Evolutionary conservation across 2,113 vertebrate genomes (phyloP), one percentile per base, ranked within the genome.

Genomic region (Bostrychus sinensis): DNA sequence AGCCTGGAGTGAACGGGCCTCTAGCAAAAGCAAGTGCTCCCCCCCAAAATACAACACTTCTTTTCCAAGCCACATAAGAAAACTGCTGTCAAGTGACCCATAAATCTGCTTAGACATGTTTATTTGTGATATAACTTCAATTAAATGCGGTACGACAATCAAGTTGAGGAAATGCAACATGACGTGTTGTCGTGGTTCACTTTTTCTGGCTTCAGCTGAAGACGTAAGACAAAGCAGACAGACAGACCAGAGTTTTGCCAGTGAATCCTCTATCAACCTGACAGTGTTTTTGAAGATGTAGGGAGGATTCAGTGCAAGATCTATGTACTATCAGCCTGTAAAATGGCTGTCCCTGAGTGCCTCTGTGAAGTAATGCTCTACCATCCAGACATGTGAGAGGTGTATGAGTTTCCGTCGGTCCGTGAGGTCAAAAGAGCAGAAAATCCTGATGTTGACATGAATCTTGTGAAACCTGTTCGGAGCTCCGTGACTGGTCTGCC

Each of bases 101-200:
- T 22, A 54, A 70, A 70, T 62, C 20, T 19, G 54, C 25, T 69
- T 28, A 37, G 65, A 66, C 58, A 26, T 65, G 64, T 78, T 72
- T 79, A 62, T 43, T 58, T 45, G 23, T 55, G 53, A 66, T 72
- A 63, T 66, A 70, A 71, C 77, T 56, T 56, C n/a, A 68, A 74
- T 84, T 75, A 72, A 85, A 86, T 56, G 64, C 60, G 62, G 62
- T 58, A 32, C 57, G 72, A 70, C 73, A 77, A 75, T 72, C 62
- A 65, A 63, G 57, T 66, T 76, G 75, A 62, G 61, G 56, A 83
- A 75, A 89, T 83, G 66, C 67, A 75, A 80, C 53, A 25, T 74
- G 83, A 75, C 75, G 23, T 80, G 66, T 42, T 45, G 74, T 59
- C 74, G 61, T 62, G 39, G 53, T 59, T 62, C 65, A 59, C 62